Evolutionary conservation across 2,888 invertebrate species (phyloP).

Genomic region (Sthenelais limicola): DNA sequence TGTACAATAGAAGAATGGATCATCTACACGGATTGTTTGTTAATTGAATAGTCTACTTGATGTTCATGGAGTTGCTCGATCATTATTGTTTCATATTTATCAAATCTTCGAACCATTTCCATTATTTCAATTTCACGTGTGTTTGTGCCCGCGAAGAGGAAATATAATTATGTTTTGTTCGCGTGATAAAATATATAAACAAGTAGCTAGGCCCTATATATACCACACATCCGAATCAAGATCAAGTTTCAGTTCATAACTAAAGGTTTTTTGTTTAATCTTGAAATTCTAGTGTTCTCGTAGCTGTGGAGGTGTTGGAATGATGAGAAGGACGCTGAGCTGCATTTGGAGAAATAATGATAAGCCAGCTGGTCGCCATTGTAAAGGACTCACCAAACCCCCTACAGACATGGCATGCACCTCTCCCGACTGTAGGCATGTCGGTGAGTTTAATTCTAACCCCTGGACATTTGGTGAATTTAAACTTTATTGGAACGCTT

Average conservation of each 20-base stretch:
- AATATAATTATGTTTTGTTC: too few species aligned
- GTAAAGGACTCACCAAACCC: constrained; percentile 84
- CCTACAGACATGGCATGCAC: constrained; percentile 83
- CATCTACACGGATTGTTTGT: too few species aligned
- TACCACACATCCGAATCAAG: neutral
- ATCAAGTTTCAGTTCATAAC: neutral
- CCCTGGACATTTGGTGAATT: neutral
- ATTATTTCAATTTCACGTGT: too few species aligned
- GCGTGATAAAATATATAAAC: neutral
- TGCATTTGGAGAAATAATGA: constrained; percentile 94
- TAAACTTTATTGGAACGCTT: too few species aligned
- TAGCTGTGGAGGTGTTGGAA: constrained; percentile 85
- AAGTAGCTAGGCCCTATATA: neutral
- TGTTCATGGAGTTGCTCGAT: too few species aligned
- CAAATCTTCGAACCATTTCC: too few species aligned
- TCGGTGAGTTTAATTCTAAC: constrained; percentile 72
- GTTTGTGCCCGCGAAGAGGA: too few species aligned
- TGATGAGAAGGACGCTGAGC: constrained; percentile 89
- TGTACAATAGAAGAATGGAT: too few species aligned
- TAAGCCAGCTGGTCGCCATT: constrained; percentile 87
- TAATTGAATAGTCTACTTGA: too few species aligned
- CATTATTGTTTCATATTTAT: too few species aligned
- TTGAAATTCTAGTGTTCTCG: constrained; percentile 80
- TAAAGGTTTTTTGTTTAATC: constrained; percentile 17
- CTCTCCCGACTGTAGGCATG: constrained; percentile 76